Evolutionary conservation across 1,140 invertebrate species (phyloP), one percentile per base, ranked within the genome.

Genomic region (Drosophila watanabei): DNA sequence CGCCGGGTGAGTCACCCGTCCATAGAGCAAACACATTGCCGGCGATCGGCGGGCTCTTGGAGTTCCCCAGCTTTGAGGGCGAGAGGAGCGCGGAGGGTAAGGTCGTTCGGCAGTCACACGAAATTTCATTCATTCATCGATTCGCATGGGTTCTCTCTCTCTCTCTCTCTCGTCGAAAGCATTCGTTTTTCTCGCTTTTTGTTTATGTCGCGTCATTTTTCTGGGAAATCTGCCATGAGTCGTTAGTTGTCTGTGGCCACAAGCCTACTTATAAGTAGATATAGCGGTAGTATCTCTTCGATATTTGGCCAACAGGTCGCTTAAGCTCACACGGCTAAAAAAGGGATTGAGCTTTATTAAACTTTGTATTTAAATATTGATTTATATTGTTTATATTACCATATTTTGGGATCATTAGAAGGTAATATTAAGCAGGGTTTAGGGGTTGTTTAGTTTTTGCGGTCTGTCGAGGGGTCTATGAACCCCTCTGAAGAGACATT

Each of bases 51-150:
- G 41, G 68, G 49, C 46, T 13, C 35, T 24, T 71, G 86, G 86
- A 80, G 86, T 89, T 89, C 86, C 86, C 86, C 86, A 86, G 82
- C 18, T 24, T 9, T 5, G 5, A 0, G 4, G 24, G n/a, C 28
- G 18, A 20, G 30, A 45, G 35, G 20, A 9, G 32, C 4, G 41
- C 1, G 28, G 39, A 35, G 77, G 10, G 56, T 78, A 88, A 88
- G 85, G 85, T 85, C 85, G 85, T 89, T 83, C 62, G 59, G 48
- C 45, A 49, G 45, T 71, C 66, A 63, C 20, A 62, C 68, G 56
- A 75, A 69, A 86, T 82, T 86, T 92, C 88, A 91, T 91, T 92
- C 90, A 91, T 91, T 92, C 90, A 91, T 91, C 69, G 70, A 68
- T 73, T 73, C 59, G 45, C 60, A 18, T 41, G 59, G 49, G 20